Conservation (phyloP, 2,113 vertebrate species). For the Choloepus hoffmanni region DNA sequence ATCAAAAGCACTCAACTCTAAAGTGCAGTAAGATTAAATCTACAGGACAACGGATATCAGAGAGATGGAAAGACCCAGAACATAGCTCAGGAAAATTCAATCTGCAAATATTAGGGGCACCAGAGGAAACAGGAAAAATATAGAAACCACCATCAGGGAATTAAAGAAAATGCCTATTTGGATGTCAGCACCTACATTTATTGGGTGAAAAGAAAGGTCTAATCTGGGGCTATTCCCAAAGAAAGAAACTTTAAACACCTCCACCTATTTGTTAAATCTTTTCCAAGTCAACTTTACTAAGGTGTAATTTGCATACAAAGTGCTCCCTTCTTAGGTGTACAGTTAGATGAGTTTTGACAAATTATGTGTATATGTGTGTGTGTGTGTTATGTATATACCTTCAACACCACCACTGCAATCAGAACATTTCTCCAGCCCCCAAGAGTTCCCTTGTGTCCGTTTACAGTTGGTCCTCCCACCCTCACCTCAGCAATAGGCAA, state of each 20-base stretch:
- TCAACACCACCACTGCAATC: no score
- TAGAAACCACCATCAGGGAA: not conserved
- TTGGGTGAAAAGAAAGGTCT: not conserved
- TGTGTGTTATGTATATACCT: no score
- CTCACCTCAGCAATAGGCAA: not conserved
- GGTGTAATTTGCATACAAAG: no score
- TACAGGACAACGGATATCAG: not conserved
- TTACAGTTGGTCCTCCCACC: no score
- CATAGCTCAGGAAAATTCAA: no score
- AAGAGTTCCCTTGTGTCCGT: no score
- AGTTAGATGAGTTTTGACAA: no score
- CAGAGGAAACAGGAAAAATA: not conserved
- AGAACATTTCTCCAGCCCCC: no score
- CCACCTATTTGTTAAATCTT: not conserved
- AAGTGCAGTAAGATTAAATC: not conserved
- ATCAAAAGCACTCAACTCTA: not conserved
- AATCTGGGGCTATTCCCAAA: not conserved
- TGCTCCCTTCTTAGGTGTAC: no score
- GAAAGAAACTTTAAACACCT: not conserved
- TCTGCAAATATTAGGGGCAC: not conserved
- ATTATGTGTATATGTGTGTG: no score
- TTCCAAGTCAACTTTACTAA: no score
- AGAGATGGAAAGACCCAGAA: not conserved
- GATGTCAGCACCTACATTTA: not conserved
- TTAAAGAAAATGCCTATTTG: not conserved